Conservation (phyloP, 2,888 invertebrate genomes). For the Boloria selene region DNA sequence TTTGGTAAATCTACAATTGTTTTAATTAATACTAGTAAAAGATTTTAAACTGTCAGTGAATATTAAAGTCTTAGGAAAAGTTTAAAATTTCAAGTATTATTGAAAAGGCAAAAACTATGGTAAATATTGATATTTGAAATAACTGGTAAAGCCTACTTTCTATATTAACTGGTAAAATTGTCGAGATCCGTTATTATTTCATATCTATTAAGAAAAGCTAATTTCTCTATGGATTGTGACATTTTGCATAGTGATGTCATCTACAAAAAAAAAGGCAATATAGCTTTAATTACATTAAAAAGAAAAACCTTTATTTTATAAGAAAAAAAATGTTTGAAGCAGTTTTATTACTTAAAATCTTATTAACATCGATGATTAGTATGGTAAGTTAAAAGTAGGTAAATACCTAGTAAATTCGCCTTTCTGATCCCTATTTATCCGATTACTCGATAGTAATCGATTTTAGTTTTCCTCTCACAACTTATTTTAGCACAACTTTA, state of each 20-base stretch:
- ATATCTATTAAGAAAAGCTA: slow-evolving; percentile 3
- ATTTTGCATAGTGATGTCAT: slow-evolving; percentile 20
- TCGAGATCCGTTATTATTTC: slow-evolving; percentile 3
- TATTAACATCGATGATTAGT: slow-evolving; percentile 17
- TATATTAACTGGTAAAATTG: slow-evolving; percentile 9
- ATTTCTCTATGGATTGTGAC: slow-evolving; percentile 10
- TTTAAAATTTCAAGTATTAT: slow-evolving; percentile 12
- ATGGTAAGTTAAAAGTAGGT: slow-evolving; percentile 34
- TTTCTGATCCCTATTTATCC: slow-evolving; percentile 45
- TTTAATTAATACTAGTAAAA: slow-evolving; percentile 1
- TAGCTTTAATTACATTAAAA: slow-evolving; percentile 5
- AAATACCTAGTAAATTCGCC: slow-evolving; percentile 47
- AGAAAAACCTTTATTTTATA: neutral
- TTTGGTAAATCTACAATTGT: slow-evolving; percentile 5
- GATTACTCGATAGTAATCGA: slow-evolving; percentile 25
- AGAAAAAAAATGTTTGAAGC: neutral
- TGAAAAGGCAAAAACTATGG: slow-evolving; percentile 13
- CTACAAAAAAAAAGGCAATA: slow-evolving; percentile 16
- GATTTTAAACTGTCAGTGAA: slow-evolving; percentile 6
- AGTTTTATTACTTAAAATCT: neutral
- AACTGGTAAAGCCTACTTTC: slow-evolving; percentile 9
- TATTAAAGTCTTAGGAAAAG: neutral
- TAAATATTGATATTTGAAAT: slow-evolving; percentile 5
- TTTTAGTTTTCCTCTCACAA: slow-evolving; percentile 12
- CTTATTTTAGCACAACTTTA: slow-evolving; percentile 21